A percentile compares a stretch with the other conserved stretches of the same genome.
These are phyloP conservation scores for Anguilla rostrata DNA, from an alignment of 2,113 vertebrate species.

Conservation along the genomic window DNA sequence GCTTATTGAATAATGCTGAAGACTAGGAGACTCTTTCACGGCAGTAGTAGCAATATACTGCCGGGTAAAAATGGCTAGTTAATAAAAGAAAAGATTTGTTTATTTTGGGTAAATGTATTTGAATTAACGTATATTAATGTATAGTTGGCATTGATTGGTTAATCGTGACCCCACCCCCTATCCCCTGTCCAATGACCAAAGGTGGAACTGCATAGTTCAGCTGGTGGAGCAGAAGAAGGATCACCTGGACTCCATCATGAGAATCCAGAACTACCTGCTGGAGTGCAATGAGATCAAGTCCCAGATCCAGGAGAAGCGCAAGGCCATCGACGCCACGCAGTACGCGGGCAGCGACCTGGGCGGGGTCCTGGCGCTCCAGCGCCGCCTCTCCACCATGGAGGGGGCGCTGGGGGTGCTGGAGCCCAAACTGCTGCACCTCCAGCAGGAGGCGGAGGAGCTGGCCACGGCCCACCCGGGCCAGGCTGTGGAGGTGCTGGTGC, in stretches of 20 bases:
- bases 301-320: conserved; percentile 85
- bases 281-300: conserved; percentile 86
- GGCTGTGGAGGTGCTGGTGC: conserved; percentile 79
- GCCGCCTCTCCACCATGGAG: conserved; percentile 87
- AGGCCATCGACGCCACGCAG: conserved; percentile 82
- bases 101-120: too few relatives aligned
- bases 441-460: conserved; percentile 81
- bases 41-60: too few relatives aligned
- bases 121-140: too few relatives aligned
- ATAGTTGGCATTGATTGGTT: neutral
- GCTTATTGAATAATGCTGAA: too few relatives aligned
- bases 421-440: conserved; percentile 82
- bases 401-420: conserved; percentile 84
- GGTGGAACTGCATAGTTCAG: conserved; percentile 95
- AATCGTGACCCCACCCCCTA: neutral
- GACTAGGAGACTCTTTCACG: too few relatives aligned
- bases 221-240: conserved; percentile 87
- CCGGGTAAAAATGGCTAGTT: too few relatives aligned
- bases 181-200: conserved; percentile 43
- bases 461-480: conserved; percentile 69
- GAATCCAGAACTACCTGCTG: conserved; percentile 91
- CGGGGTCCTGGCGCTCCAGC: conserved; percentile 78
- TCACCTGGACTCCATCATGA: conserved; percentile 77
- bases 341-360: conserved; percentile 79
- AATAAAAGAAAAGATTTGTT: too few relatives aligned